These are phyloP conservation scores for Odontomyia ornata DNA, from an alignment of 2,888 invertebrate species.

Conservation along the genomic window DNA sequence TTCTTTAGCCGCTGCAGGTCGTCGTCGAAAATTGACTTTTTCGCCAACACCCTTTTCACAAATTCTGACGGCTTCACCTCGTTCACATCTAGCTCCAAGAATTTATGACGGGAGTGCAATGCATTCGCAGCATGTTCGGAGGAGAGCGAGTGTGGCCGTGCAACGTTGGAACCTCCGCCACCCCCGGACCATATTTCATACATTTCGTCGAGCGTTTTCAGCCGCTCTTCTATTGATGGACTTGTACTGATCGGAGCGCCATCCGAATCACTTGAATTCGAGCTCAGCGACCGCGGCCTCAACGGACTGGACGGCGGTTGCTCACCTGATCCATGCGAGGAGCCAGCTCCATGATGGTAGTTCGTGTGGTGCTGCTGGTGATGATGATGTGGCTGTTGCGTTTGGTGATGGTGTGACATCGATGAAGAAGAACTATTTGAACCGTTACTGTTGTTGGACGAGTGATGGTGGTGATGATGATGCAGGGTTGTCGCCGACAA, in stretches of 20 bases:
- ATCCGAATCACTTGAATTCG: constrained; percentile 77
- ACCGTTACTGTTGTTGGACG: constrained; percentile 56
- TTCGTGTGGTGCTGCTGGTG: constrained; percentile 64
- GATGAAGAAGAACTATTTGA: constrained; percentile 61
- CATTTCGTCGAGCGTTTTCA: constrained; percentile 91
- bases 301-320: constrained; percentile 72
- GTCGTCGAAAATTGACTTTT: constrained; percentile 94
- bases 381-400: constrained; percentile 57
- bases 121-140: constrained; percentile 49
- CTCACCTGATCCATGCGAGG: constrained; percentile 64
- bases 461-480: constrained; percentile 51
- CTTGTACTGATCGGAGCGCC: constrained; percentile 71
- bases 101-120: constrained; percentile 70
- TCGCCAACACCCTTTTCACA: constrained; percentile 89
- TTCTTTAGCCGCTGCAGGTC: constrained; percentile 92
- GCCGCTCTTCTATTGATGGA: constrained; percentile 88
- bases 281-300: constrained; percentile 78
- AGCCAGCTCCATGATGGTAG: constrained; percentile 57
- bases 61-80: constrained; percentile 93
- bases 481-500: constrained; percentile 53
- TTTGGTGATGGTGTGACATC: constrained; percentile 52
- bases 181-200: constrained; percentile 89
- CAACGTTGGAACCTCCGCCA: constrained; percentile 54
- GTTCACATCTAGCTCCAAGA: constrained; percentile 81
- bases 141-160: constrained; percentile 22